Conservation (phyloP, 2,797 vertebrate species). For the Pangasius djambal region DNA sequence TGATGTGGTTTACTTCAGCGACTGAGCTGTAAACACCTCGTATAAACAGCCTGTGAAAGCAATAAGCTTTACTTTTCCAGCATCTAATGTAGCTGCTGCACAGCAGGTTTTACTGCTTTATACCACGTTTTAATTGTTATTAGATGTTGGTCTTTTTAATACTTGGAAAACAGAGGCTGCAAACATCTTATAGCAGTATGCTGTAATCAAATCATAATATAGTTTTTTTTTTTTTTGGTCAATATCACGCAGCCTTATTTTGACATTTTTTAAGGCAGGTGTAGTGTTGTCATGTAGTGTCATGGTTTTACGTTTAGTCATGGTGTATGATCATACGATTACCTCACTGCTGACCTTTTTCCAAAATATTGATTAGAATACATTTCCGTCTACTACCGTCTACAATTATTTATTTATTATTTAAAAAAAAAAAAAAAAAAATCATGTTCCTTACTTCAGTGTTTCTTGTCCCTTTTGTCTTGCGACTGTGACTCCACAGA, state of each 20-base stretch:
- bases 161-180: neutral
- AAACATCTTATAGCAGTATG: neutral
- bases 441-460: neutral
- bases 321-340: neutral
- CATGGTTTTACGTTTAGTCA: neutral
- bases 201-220: neutral
- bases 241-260: neutral
- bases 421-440: neutral
- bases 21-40: neutral
- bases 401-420: neutral
- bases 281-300: neutral
- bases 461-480: neutral
- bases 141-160: neutral
- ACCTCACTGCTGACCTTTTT: neutral
- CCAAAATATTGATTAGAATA: neutral
- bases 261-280: neutral
- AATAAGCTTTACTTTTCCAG: neutral
- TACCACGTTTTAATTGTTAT: neutral
- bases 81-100: neutral
- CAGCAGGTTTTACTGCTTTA: neutral
- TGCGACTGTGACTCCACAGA: neutral
- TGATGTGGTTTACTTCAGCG: slow-evolving; percentile 14
- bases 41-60: slow-evolving; percentile 4
- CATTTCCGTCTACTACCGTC: neutral
- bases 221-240: neutral